These are phyloP conservation scores for Cynopterus sphinx DNA, from an alignment of 2,797 vertebrate species.

Conservation along the genomic window DNA sequence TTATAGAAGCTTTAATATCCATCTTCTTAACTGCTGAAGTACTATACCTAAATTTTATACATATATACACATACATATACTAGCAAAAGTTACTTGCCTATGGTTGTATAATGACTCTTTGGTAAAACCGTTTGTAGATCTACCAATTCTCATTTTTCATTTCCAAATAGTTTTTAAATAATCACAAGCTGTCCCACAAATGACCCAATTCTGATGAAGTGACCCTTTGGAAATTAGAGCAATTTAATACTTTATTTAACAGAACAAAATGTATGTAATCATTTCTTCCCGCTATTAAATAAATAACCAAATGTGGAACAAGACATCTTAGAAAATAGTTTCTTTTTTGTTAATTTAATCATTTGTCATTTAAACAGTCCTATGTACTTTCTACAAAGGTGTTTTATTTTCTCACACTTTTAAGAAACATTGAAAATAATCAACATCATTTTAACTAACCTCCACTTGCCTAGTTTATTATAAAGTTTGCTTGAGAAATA, in stretches of 20 bases:
- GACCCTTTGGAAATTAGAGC: constrained; percentile 5
- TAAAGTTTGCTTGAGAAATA: neutral
- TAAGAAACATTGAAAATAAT: constrained; percentile 4
- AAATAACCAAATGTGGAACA: neutral
- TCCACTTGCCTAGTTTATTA: neutral
- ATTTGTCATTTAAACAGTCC: neutral
- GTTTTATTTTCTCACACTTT: neutral
- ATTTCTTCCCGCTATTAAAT: neutral
- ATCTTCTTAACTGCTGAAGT: neutral
- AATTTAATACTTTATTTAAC: constrained; percentile 48
- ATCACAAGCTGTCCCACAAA: neutral
- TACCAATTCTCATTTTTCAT: constrained; percentile 22
- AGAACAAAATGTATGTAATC: neutral
- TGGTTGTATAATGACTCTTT: neutral
- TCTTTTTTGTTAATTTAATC: neutral
- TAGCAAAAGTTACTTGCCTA: neutral
- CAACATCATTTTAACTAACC: neutral
- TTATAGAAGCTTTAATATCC: neutral
- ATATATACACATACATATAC: neutral
- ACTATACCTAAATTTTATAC: neutral
- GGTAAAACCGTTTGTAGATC: neutral
- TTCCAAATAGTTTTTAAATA: constrained; percentile 28
- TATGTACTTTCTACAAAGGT: neutral
- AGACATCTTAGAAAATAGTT: neutral
- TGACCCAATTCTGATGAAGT: neutral